Evolutionary conservation across 1,140 invertebrate species (phyloP), one percentile per base, ranked within the genome.

Genomic region (Eufriesea mexicana): DNA sequence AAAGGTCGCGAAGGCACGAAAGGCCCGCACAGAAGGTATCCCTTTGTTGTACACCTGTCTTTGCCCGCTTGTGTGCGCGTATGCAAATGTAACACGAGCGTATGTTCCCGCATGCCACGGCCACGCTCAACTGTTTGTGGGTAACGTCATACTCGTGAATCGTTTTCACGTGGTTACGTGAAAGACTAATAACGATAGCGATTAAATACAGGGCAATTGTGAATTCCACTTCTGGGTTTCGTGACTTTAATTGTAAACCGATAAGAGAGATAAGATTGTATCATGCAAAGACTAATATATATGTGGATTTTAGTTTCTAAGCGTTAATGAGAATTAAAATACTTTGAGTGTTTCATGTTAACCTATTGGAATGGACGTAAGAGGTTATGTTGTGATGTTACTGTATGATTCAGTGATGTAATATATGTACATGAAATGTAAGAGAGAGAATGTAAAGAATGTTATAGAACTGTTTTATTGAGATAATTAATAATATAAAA

Each of bases 41-140:
- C 80, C 49, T 85, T 85, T 83, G 84, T 83, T 67, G 70, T 70
- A 71, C 81, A 85, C 61, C 74, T 85, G 84, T 66, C 72, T 76
- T 42, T 55, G 25, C 51, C 51, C 1, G 51, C 10, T 16, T 61
- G 25, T 59, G 62, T 25, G 4, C 45, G 49, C 28, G n/a, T 35
- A 66, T 51, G 54, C 61, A 74, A 49, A 74, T 55, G 51, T 51
- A 62, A 74, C n/a, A 75, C 42, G 64, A 45, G 35, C 51, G 10
- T 49, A 18, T 45, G 55, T 16, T 28, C 76, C 59, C 82, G 67
- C 67, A 79, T 83, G 28, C 1, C 28, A 23, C 57, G 18, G 42
- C 18, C 64, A 14, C n/a, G 10, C 16, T 59, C 28, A 55, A 66
- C 18, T 12, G 28, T 59, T 49, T 14, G 23, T 35, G 54, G n/a